Percentiles rank a stretch among this genome's conserved stretches.
These are phyloP conservation scores for Anableps anableps DNA, from an alignment of 2,797 vertebrate genomes.

Conservation along the genomic window DNA sequence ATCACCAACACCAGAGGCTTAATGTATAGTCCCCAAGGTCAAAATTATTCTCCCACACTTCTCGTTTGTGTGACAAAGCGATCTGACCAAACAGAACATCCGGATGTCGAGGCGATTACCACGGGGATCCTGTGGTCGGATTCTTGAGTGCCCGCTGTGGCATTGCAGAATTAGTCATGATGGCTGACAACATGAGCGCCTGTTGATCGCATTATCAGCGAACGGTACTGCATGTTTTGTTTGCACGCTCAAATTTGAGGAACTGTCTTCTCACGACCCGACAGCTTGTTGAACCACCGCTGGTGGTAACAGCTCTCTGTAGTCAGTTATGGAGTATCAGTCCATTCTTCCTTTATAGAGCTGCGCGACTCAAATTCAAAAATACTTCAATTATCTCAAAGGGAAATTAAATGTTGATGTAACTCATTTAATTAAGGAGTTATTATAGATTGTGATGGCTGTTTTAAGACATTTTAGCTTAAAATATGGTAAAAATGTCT, in stretches of 20 bases:
- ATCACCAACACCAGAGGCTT: slow-evolving; percentile 64
- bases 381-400: too few species aligned
- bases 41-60: slow-evolving; percentile 61
- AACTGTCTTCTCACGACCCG: slow-evolving; percentile 29
- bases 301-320: neutral
- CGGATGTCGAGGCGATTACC: slow-evolving; percentile 68
- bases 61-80: slow-evolving; percentile 30
- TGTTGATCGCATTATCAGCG: slow-evolving; percentile 68
- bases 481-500: too few species aligned
- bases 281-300: neutral
- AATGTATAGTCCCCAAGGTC: slow-evolving; percentile 66
- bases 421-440: too few species aligned
- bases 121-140: slow-evolving; percentile 57
- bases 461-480: too few species aligned
- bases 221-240: slow-evolving; percentile 36
- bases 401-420: too few species aligned
- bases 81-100: slow-evolving; percentile 33
- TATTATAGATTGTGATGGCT: too few species aligned
- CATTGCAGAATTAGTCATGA: slow-evolving; percentile 71
- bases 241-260: slow-evolving; percentile 32
- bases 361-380: too few species aligned
- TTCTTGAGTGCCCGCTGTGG: slow-evolving; percentile 63
- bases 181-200: slow-evolving; percentile 49
- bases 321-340: neutral
- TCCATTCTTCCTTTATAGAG: neutral